These are phyloP conservation scores for Xylota segnis DNA, from an alignment of 2,888 invertebrate species.

Conservation along the genomic window DNA sequence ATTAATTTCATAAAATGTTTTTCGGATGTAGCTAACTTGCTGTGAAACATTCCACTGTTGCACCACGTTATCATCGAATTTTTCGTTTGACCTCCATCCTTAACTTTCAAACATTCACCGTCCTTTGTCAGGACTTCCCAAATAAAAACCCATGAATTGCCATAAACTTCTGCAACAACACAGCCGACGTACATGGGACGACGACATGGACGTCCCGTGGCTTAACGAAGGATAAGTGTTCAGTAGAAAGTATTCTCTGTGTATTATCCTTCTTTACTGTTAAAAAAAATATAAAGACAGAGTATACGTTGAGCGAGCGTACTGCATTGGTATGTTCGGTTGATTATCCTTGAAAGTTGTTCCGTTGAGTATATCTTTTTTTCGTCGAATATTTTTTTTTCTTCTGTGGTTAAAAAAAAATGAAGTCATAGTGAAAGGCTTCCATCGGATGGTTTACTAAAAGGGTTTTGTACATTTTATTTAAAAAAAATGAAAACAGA, in stretches of 20 bases:
- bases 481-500: not conserved
- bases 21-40: conserved; percentile 35
- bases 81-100: conserved; percentile 8
- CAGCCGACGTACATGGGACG: conserved; percentile 28
- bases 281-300: conserved; percentile 9
- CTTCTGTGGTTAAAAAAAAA: conserved; percentile 25
- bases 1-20: conserved; percentile 30
- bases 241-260: conserved; percentile 50
- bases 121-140: conserved; percentile 51
- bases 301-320: conserved; percentile 40
- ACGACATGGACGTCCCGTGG: conserved; percentile 42
- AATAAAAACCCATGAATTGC: conserved; percentile 68
- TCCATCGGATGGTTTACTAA: conserved; percentile 27
- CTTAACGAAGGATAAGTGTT: conserved; percentile 69
- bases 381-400: not conserved
- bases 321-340: conserved; percentile 71
- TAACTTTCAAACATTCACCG: conserved; percentile 37
- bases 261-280: conserved; percentile 48
- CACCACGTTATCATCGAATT: conserved; percentile 16
- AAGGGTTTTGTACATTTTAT: conserved; percentile 40
- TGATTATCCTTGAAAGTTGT: conserved; percentile 73
- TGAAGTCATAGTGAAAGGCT: conserved; percentile 20
- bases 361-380: conserved; percentile 45
- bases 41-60: conserved; percentile 30
- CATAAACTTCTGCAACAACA: conserved; percentile 57